Evolutionary conservation across 1,140 invertebrate genomes (phyloP), one percentile per base, ranked within the genome.

Genomic region (Drosophila albomicans): DNA sequence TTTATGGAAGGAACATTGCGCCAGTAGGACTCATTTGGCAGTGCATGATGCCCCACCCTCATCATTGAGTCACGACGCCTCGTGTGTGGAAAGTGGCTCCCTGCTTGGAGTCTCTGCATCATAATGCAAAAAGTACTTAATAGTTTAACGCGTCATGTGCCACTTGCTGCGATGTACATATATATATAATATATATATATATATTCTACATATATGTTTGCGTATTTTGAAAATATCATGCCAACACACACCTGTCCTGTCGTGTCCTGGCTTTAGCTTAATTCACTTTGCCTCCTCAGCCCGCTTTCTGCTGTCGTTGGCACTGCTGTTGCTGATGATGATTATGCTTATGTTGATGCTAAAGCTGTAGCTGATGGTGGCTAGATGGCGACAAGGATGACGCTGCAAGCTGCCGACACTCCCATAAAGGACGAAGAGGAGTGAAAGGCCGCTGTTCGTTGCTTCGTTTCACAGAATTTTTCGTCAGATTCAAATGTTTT

Each of bases 91-190:
- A 25, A 25, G 20, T 25, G 3, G 20, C 20, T 25, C 20, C 20
- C 20, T 25, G 20, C 20, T 25, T 25, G 20, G 25, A 45, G 15
- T 10, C 25, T 13, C 38, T 20, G 13, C n/a, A 32, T 30, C 57
- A 45, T 32, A 46, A 41, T 43, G 71, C 61, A 74, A 77, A 74
- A 79, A 79, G 64, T 73, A 67, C 71, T 87, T 86, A 82, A 86
- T 82, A 82, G 82, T 82, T 82, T 82, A 87, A 79, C 76, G 84
- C 84, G 76, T 82, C 84, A 57, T 87, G 76, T 71, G 56, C 76
- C 76, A 87, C 72, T 77, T 79, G 20, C 38, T 10, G 56, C 6
- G 16, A 41, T 30, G 1, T 43, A 20, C 30, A 66, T 7, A n/a
- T 35, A 52, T 35, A 20, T 20, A 20, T 16, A 16, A 16, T 16